Base-by-base conservation (phyloP, 2,113 vertebrate genomes). In the Suncus etruscus region DNA sequence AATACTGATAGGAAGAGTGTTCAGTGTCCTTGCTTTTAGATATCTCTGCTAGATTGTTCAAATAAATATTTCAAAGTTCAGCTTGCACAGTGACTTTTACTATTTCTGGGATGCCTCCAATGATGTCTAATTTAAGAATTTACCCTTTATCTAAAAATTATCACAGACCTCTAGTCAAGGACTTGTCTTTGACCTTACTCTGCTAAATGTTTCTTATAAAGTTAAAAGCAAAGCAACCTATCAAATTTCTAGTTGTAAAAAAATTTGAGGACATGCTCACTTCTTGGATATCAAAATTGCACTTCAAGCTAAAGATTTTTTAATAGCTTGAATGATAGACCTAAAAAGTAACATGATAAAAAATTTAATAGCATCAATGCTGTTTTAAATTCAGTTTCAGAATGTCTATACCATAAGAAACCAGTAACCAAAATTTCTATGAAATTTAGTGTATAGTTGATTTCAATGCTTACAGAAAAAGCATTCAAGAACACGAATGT, bases 71-170 rank as follows among this genome's bases (percentile, higher is more conserved):
- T 22, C 18, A 61, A 72, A 69, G 18, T 47, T 27, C 10, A 31
- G 10, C 9, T 18, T 48, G 31, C 3, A 24, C 12, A 0, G 9
- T 0, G 5, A 25, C 5, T n/a, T 4, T 22, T 20, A 11, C 0
- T 11, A 7, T n/a, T 12, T 61, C 7, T n/a, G n/a, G 16, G 50
- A 5, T 24, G 20, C 24, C 48, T 48, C 5, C 8, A 47, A 47
- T 7, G n/a, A 72, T 12, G 4, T 51, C 29, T 27, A 29, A 11
- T 61, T 47, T 27, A 32, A 77, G 47, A 10, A 31, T 39, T 9
- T 65, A 14, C 2, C 27, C 22, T 48, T 18, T 39, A n/a, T 11
- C 32, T 18, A 82, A 69, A 25, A 70, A 70, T n/a, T 31, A 51
- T 27, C 68, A 24, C 47, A 18, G 58, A 20, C 22, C 58, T 61